Evolutionary conservation across 2,113 vertebrate genomes (phyloP).

Genomic region (Rhynchopsitta pachyrhyncha): DNA sequence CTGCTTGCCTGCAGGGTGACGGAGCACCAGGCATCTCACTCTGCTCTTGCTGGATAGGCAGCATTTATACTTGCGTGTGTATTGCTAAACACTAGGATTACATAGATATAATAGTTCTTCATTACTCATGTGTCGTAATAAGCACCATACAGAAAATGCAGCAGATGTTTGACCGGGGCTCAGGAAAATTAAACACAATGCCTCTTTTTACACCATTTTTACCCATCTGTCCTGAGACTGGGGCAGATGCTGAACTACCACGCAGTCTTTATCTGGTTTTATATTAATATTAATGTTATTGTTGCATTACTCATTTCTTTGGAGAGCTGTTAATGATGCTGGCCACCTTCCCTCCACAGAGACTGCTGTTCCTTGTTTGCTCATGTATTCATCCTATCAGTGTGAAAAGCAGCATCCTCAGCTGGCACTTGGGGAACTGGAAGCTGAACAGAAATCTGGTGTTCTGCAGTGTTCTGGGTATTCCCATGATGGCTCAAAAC

Average conservation of each 20-base stretch:
- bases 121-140: background rate
- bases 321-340: background rate
- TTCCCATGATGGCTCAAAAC: background rate
- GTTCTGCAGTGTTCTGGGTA: background rate
- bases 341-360: background rate
- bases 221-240: background rate
- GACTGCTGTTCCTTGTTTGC: background rate
- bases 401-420: background rate
- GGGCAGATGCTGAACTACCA: background rate
- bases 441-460: background rate
- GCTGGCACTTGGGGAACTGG: background rate
- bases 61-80: background rate
- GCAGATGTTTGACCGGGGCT: background rate
- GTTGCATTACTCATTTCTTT: background rate
- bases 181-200: background rate
- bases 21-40: background rate
- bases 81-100: background rate
- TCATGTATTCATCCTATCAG: background rate
- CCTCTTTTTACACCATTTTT: background rate
- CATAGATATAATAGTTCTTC: fast-evolving
- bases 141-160: fast-evolving
- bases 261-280: background rate
- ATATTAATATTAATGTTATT: background rate
- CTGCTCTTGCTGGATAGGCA: no score
- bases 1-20: background rate